Evolutionary conservation across 2,888 invertebrate genomes (phyloP).

Genomic region (Ormyrus labotus): DNA sequence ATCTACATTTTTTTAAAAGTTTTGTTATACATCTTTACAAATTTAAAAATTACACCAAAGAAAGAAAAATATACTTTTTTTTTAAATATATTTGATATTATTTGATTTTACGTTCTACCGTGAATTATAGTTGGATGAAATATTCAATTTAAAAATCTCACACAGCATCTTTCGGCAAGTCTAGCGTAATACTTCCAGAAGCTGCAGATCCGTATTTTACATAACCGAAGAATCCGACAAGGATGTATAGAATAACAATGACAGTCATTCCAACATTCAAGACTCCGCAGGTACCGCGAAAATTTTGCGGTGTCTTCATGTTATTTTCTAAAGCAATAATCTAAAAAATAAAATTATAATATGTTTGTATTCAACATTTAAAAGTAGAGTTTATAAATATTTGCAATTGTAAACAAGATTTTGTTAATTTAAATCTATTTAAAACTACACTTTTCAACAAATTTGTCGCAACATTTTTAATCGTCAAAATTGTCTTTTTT

Average conservation of each 20-base stretch:
- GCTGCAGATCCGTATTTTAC: conserved; percentile 85
- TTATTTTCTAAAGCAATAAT: conserved; percentile 93
- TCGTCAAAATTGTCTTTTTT: too few species aligned
- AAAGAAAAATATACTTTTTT: too few species aligned
- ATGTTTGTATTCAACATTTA: too few species aligned
- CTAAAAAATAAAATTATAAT: conserved; percentile 77
- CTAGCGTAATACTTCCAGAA: conserved; percentile 87
- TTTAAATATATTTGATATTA: too few species aligned
- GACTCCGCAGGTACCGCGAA: conserved; percentile 87
- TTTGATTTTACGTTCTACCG: conserved; percentile 33
- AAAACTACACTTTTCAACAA: too few species aligned
- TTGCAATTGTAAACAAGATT: too few species aligned
- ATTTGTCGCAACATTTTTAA: too few species aligned
- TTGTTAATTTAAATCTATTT: too few species aligned
- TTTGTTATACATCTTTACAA: too few species aligned
- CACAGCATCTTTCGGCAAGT: conserved; percentile 81
- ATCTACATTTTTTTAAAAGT: too few species aligned
- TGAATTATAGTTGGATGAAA: conserved; percentile 38
- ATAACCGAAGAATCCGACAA: conserved; percentile 91
- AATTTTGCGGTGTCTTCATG: conserved; percentile 89
- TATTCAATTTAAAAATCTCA: conserved; percentile 70
- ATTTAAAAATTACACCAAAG: too few species aligned
- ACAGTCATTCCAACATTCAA: conserved; percentile 89
- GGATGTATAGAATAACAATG: conserved; percentile 86
- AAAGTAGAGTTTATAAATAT: too few species aligned